Conservation (phyloP, 2,113 vertebrate species). For the Xenopus laevis region DNA sequence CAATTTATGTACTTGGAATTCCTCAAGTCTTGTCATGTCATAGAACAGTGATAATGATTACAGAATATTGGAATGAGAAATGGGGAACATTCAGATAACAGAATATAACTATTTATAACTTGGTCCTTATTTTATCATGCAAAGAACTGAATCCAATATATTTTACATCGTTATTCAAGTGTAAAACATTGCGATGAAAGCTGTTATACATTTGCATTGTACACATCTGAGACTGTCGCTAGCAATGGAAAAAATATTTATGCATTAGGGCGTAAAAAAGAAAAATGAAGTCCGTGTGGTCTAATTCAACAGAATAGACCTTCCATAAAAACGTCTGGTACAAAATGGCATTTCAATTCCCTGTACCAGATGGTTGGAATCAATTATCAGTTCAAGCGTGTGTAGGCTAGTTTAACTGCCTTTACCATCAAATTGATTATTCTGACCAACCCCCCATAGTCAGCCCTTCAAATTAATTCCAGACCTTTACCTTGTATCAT, state of each 20-base stretch:
- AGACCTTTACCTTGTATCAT: neutral
- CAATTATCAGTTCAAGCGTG: slow-evolving; percentile 35
- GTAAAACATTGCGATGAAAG: too few relatives aligned
- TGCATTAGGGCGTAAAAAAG: slow-evolving; percentile 19
- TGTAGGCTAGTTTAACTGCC: slow-evolving; percentile 31
- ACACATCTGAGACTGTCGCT: slow-evolving; percentile 21
- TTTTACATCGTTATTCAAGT: too few relatives aligned
- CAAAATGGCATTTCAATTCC: slow-evolving; percentile 41
- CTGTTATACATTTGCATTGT: neutral
- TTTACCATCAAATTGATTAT: slow-evolving; percentile 38
- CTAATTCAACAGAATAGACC: slow-evolving; percentile 12
- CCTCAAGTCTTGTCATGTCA: too few relatives aligned
- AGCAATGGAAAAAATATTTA: slow-evolving; percentile 33
- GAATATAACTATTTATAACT: too few relatives aligned
- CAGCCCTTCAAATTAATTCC: slow-evolving; percentile 27
- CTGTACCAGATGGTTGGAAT: slow-evolving; percentile 38
- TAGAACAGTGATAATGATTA: too few relatives aligned
- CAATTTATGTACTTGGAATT: too few relatives aligned
- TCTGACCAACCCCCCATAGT: neutral
- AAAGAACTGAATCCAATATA: too few relatives aligned
- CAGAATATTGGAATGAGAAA: too few relatives aligned
- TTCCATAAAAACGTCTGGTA: slow-evolving; percentile 23
- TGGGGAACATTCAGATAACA: too few relatives aligned
- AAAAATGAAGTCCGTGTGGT: slow-evolving; percentile 19
- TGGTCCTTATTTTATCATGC: too few relatives aligned